Percentiles rank a stretch among this genome's conserved stretches.
These are phyloP conservation scores for Hydrotaea cyrtoneurina DNA, from an alignment of 2,888 invertebrate species.

Conservation along the genomic window DNA sequence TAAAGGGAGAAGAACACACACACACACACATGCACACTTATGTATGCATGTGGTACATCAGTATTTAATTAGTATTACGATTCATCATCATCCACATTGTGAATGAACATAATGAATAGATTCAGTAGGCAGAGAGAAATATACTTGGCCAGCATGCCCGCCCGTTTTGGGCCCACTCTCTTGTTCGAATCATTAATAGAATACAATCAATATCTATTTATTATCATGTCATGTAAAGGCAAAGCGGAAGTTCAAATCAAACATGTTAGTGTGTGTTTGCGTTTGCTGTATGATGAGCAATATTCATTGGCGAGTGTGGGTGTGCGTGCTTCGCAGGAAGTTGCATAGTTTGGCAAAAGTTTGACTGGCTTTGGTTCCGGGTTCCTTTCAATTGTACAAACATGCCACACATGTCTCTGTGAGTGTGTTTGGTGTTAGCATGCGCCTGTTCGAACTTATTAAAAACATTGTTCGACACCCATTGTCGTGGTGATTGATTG, in stretches of 20 bases:
- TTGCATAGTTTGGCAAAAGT: conserved; percentile 24
- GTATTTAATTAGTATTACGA: conserved; percentile 53
- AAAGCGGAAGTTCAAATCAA: conserved; percentile 31
- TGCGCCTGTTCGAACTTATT: conserved; percentile 24
- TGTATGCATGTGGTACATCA: background rate
- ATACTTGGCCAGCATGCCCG: background rate
- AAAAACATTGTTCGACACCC: conserved; percentile 47
- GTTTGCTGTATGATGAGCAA: background rate
- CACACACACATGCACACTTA: background rate
- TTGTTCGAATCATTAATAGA: conserved; percentile 23
- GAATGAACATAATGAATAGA: background rate
- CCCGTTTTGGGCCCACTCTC: background rate
- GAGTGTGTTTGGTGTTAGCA: background rate
- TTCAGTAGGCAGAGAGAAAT: background rate
- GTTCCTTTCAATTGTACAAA: background rate
- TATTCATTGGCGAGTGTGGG: too few relatives aligned
- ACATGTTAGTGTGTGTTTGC: background rate
- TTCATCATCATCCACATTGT: conserved; percentile 31
- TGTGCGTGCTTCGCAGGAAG: background rate
- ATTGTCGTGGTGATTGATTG: conserved; percentile 54
- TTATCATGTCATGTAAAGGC: conserved; percentile 45
- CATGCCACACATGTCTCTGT: background rate
- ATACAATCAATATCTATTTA: conserved; percentile 62
- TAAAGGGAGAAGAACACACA: conserved; percentile 3
- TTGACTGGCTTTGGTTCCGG: background rate